A percentile compares a stretch with the other conserved stretches of the same genome.
phyloP scores from a whole-genome alignment of 1,140 invertebrate species.

The Sitobion miscanthi region DNA sequence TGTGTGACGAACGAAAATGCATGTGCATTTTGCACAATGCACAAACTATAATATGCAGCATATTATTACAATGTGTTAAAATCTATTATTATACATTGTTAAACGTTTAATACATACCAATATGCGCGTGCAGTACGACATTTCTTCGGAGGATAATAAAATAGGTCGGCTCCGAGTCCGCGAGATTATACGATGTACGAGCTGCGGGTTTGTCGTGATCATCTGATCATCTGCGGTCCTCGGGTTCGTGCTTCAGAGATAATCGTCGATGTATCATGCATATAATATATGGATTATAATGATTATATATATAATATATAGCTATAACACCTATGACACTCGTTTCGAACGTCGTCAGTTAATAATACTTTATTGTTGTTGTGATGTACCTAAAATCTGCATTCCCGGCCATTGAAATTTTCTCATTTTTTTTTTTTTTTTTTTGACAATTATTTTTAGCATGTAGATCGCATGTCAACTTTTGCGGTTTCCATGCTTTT shows the following conservation, averaged over 20 bases:
- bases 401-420: too few species aligned
- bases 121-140: neutral
- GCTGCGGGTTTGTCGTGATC: neutral
- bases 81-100: neutral
- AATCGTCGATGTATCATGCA: neutral
- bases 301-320: neutral
- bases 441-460: too few species aligned
- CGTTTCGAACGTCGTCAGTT: neutral
- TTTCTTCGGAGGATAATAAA: neutral
- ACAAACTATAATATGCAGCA: too few species aligned
- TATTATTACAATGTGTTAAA: neutral
- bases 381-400: neutral
- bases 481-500: neutral
- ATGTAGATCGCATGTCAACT: too few species aligned
- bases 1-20: neutral
- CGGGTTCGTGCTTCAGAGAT: neutral
- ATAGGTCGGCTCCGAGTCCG: neutral
- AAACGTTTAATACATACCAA: neutral
- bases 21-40: neutral
- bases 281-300: neutral
- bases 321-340: neutral
- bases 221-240: neutral
- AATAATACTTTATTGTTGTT: neutral
- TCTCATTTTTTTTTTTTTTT: too few species aligned
- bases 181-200: neutral